A percentile compares a stretch with the other conserved stretches of the same genome.
These are phyloP conservation scores for Eupithecia vulgata DNA, from an alignment of 2,888 invertebrate species.

Conservation along the genomic window DNA sequence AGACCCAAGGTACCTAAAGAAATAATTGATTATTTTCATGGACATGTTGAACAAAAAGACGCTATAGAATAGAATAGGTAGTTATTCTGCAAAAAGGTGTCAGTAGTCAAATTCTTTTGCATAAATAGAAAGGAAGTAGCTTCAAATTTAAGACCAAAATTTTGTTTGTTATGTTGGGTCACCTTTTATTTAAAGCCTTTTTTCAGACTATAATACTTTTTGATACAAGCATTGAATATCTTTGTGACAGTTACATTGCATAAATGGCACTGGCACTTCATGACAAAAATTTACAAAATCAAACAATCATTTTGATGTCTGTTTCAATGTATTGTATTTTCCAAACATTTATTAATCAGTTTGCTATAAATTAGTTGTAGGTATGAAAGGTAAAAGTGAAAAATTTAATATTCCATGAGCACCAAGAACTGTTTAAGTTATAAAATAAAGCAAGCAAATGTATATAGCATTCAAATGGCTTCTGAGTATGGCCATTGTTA, in stretches of 20 bases:
- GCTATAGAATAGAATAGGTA: background rate
- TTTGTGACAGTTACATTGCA: background rate
- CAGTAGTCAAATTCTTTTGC: background rate
- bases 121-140: no score
- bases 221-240: background rate
- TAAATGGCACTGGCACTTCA: background rate
- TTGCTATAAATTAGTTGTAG: slow-evolving; percentile 25
- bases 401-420: slow-evolving; percentile 23
- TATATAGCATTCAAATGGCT: slow-evolving; percentile 79
- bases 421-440: slow-evolving; percentile 17
- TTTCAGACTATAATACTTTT: background rate
- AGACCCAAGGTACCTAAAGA: no score
- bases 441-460: slow-evolving; percentile 52
- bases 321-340: slow-evolving; percentile 21
- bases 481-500: slow-evolving; percentile 57
- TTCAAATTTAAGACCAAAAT: no score
- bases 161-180: no score
- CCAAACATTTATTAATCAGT: slow-evolving; percentile 13
- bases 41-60: background rate
- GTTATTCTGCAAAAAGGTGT: background rate
- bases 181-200: no score
- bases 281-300: background rate
- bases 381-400: slow-evolving; percentile 25
- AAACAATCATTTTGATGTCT: slow-evolving; percentile 11
- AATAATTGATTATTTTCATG: background rate